These are phyloP conservation scores for Rhinolophus ferrumequinum DNA, from an alignment of 2,113 vertebrate genomes.

Conservation along the genomic window DNA sequence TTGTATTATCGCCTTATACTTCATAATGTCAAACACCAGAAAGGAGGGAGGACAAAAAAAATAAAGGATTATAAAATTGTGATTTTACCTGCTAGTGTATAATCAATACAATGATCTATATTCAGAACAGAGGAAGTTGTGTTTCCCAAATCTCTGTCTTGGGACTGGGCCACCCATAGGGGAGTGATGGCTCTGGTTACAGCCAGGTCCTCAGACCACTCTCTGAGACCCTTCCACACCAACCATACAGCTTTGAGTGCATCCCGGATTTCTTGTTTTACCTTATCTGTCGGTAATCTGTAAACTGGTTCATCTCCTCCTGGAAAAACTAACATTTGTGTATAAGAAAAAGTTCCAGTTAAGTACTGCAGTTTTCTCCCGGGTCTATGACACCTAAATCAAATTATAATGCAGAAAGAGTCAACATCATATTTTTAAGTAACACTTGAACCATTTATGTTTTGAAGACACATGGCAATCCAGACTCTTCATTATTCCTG, in stretches of 20 bases:
- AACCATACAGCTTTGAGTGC: not conserved
- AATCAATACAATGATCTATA: not conserved
- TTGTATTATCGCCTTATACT: not conserved
- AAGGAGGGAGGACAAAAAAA: not conserved
- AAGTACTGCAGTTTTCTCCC: not conserved
- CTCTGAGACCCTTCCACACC: not conserved
- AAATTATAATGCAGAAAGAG: not conserved
- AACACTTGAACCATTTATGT: not conserved
- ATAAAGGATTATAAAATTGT: not conserved
- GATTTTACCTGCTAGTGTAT: not conserved
- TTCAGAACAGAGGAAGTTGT: not conserved
- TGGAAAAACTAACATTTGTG: not conserved
- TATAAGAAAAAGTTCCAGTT: not conserved
- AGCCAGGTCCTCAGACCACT: not conserved
- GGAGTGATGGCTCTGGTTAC: fast-evolving
- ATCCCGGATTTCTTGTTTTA: not conserved
- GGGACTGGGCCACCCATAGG: not conserved
- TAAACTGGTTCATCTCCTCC: not conserved
- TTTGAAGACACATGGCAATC: not conserved
- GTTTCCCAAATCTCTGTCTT: not conserved
- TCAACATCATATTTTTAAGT: not conserved
- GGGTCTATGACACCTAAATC: not conserved
- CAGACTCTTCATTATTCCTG: not conserved
- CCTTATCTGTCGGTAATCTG: not conserved
- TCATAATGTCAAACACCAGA: not conserved